Percentiles rank a stretch among this genome's conserved stretches.
These are phyloP conservation scores for Sebastes iracundus DNA, from an alignment of 2,797 vertebrate species.

Conservation along the genomic window DNA sequence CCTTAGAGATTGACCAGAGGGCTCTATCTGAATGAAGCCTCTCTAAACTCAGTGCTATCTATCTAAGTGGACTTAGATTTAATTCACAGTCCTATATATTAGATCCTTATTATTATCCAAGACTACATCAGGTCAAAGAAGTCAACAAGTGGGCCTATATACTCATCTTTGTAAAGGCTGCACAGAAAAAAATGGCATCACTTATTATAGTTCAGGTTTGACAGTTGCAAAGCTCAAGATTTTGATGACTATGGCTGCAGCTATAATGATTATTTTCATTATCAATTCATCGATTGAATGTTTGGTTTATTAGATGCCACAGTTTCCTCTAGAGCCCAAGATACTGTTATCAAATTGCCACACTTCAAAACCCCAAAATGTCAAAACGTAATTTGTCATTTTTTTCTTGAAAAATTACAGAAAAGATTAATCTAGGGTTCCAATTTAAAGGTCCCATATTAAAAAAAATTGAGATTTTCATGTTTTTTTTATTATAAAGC, in stretches of 20 bases:
- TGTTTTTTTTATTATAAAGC: too few relatives aligned
- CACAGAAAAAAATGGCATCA: neutral
- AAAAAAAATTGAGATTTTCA: too few relatives aligned
- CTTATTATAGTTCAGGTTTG: neutral
- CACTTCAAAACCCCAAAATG: too few relatives aligned
- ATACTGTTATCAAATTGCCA: neutral
- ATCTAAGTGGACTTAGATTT: neutral
- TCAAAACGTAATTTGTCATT: too few relatives aligned
- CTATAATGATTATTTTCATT: neutral
- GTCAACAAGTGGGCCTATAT: neutral
- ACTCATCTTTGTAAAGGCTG: neutral
- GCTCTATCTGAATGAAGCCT: neutral
- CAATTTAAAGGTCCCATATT: too few relatives aligned
- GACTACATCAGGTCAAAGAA: neutral
- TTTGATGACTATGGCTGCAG: neutral
- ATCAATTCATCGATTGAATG: neutral
- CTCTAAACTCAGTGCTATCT: neutral
- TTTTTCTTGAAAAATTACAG: neutral
- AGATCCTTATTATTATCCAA: neutral
- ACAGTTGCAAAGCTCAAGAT: neutral
- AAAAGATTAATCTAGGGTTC: neutral
- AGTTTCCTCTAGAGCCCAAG: neutral
- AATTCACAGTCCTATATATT: neutral
- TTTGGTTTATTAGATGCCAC: neutral
- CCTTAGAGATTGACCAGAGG: neutral